A percentile compares a stretch with the other conserved stretches of the same genome.
These are phyloP conservation scores for Anoplolepis gracilipes DNA, from an alignment of 1,140 invertebrate genomes.

Conservation along the genomic window DNA sequence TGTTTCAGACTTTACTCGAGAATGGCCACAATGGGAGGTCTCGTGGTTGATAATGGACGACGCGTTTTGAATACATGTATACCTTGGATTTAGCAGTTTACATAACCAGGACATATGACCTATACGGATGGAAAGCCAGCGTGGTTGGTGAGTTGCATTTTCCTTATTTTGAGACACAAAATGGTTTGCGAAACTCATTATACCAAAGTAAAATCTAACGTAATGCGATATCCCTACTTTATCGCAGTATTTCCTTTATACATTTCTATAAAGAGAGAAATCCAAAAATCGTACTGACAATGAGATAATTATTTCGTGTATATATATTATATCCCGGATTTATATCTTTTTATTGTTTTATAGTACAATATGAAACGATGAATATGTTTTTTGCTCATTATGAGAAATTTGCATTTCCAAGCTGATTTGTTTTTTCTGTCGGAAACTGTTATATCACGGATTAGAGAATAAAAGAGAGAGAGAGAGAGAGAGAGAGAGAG, in stretches of 20 bases:
- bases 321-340: neutral
- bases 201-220: neutral
- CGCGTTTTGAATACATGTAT: constrained; percentile 47
- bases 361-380: neutral
- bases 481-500: too few species aligned
- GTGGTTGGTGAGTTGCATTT: neutral
- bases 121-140: neutral
- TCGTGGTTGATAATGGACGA: constrained; percentile 49
- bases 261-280: neutral
- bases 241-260: constrained; percentile 2
- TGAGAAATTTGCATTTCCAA: neutral
- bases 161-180: constrained; percentile 29
- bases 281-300: neutral
- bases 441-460: neutral
- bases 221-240: neutral
- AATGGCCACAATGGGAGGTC: constrained; percentile 28
- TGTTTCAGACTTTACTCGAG: constrained; percentile 8
- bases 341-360: neutral
- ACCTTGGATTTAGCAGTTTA: constrained; percentile 43
- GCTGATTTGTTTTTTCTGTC: neutral
- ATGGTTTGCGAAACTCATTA: constrained; percentile 27
- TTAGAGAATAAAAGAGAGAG: too few species aligned
- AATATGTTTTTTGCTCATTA: neutral
- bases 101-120: constrained; percentile 49
- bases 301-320: too few species aligned